phyloP scores from a whole-genome alignment of 2,797 vertebrate genomes.

The Limnodromus scolopaceus region DNA sequence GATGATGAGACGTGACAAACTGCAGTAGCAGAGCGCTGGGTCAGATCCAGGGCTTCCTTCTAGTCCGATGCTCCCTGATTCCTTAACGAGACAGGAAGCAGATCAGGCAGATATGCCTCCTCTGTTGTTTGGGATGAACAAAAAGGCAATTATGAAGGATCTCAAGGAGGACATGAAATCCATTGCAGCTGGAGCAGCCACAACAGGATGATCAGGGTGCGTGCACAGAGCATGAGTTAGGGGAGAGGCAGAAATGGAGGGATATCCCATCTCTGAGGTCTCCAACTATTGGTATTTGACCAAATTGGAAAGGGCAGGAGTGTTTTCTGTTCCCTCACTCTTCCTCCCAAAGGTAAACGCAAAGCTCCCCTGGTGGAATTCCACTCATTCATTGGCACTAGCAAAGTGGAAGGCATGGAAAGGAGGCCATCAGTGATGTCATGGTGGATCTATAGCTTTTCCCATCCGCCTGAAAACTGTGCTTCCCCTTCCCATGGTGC shows the following conservation, averaged over 20 bases:
- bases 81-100: background rate
- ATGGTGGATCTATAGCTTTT: background rate
- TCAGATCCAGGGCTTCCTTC: background rate
- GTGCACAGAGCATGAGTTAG: background rate
- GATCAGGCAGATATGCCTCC: background rate
- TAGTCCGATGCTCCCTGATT: background rate
- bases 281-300: background rate
- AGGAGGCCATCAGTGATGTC: background rate
- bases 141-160: background rate
- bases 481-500: background rate
- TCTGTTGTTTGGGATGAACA: background rate
- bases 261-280: background rate
- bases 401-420: background rate
- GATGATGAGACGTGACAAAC: background rate
- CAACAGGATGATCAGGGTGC: fast-evolving
- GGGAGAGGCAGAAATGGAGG: background rate
- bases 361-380: background rate
- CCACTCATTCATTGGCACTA: fast-evolving
- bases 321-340: background rate
- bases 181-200: background rate
- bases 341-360: background rate
- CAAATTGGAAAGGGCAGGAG: background rate
- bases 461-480: fast-evolving
- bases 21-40: background rate
- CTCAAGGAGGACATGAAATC: background rate